Percentiles rank a stretch among this genome's conserved stretches.
Evolutionary conservation across 1,140 invertebrate genomes (phyloP).

Genomic region (Schlechtendalia chinensis): DNA sequence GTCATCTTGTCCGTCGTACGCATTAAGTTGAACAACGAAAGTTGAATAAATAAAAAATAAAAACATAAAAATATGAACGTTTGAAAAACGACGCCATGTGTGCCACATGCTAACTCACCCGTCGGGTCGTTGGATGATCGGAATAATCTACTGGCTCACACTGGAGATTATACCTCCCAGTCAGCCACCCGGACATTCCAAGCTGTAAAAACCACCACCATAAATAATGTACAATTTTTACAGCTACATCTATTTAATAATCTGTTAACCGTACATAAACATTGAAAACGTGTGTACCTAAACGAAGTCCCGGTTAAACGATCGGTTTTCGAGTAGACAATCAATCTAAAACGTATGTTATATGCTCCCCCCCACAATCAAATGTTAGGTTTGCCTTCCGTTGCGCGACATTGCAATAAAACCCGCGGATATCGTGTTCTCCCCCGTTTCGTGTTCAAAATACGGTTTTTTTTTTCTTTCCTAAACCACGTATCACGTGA

Average conservation of each 20-base stretch:
- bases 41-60: too few species aligned
- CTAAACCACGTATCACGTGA: too few species aligned
- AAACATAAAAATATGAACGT: too few species aligned
- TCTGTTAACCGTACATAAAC: not conserved
- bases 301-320: not conserved
- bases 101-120: conserved; percentile 67
- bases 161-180: conserved; percentile 87
- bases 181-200: conserved; percentile 78
- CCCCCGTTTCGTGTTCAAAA: too few species aligned
- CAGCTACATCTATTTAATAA: conserved; percentile 14
- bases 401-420: not conserved
- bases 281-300: conserved; percentile 3
- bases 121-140: conserved; percentile 80
- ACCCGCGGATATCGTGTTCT: not conserved
- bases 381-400: not conserved
- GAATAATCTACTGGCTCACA: conserved; percentile 95
- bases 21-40: too few species aligned
- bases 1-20: too few species aligned
- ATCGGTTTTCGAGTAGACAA: not conserved
- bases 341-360: too few species aligned
- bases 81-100: conserved; percentile 41
- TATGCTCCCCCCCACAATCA: not conserved
- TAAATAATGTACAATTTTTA: conserved; percentile 46
- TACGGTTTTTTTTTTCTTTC: too few species aligned
- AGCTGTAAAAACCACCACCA: conserved; percentile 67